Percentiles rank a stretch among this genome's conserved stretches.
Conservation (phyloP, 2,888 invertebrate genomes). For the Hydrotaea diabolus region DNA sequence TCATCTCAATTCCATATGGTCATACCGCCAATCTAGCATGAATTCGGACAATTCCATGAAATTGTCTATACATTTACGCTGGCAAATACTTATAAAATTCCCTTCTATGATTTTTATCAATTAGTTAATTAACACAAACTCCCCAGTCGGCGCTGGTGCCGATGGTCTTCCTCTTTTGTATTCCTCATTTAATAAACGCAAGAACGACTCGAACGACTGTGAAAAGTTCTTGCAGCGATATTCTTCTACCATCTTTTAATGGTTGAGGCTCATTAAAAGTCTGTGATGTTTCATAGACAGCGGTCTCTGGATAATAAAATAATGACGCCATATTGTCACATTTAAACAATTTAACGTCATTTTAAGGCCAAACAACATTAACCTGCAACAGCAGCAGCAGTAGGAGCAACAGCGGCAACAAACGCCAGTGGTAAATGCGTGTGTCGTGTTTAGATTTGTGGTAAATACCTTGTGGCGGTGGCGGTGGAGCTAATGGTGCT, state of each 20-base stretch:
- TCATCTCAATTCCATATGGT: no score
- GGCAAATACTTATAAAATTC: background rate
- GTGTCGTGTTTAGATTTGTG: slow-evolving; percentile 11
- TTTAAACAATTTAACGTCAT: slow-evolving; percentile 63
- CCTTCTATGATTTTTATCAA: slow-evolving; percentile 23
- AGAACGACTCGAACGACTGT: background rate
- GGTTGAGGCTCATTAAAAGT: slow-evolving; percentile 60
- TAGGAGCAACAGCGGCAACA: background rate
- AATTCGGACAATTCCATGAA: background rate
- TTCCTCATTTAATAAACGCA: no score
- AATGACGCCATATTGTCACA: slow-evolving; percentile 68
- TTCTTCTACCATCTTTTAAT: slow-evolving; percentile 16
- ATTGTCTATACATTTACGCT: background rate
- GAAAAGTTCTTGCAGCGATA: no score
- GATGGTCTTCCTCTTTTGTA: slow-evolving; percentile 9
- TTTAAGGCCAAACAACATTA: slow-evolving; percentile 62
- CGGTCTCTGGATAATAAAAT: slow-evolving; percentile 63
- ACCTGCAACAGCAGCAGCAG: slow-evolving; percentile 32
- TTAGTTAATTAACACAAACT: slow-evolving; percentile 39
- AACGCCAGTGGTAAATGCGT: slow-evolving; percentile 37
- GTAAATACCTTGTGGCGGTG: slow-evolving; percentile 21
- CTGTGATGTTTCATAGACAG: slow-evolving; percentile 41
- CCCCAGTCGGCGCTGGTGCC: background rate
- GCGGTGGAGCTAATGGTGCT: slow-evolving; percentile 11
- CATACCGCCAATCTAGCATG: no score